These are phyloP conservation scores for Montipora capricornis DNA, from an alignment of 64 coral and sea anemone genomes.

Conservation along the genomic window DNA sequence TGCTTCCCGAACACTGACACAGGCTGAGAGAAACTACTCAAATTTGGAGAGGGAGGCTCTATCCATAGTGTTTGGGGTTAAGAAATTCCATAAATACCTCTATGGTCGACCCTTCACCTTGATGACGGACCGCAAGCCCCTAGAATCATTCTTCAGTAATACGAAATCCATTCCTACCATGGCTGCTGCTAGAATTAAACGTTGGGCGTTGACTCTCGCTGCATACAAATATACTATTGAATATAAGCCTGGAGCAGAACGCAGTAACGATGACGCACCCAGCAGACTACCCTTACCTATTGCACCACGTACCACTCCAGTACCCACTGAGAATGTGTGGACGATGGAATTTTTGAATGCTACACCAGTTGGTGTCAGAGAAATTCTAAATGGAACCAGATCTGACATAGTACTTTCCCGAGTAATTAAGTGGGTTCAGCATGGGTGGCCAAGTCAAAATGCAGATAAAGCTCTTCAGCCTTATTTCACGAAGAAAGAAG, in stretches of 20 bases:
- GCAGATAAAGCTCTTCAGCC: background rate
- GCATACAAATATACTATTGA: constrained; percentile 12
- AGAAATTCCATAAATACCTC: too few species aligned
- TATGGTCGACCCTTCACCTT: too few species aligned
- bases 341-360: background rate
- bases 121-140: too few species aligned
- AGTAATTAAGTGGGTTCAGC: background rate
- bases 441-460: background rate
- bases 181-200: constrained; percentile 20
- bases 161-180: background rate
- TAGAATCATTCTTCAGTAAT: too few species aligned
- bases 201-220: constrained; percentile 7
- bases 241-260: background rate
- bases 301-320: background rate
- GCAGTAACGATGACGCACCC: constrained; percentile 23
- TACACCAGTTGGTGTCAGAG: background rate
- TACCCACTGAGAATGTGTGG: background rate
- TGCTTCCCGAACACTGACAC: too few species aligned
- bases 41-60: too few species aligned
- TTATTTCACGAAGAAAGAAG: constrained; percentile 1
- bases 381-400: too few species aligned
- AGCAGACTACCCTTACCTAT: constrained; percentile 11
- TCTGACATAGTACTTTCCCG: too few species aligned
- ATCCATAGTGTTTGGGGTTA: too few species aligned
- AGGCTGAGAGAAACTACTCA: too few species aligned